A percentile compares a stretch with the other conserved stretches of the same genome.
These are phyloP conservation scores for Ochropacha duplaris DNA, from an alignment of 2,888 invertebrate species.

Conservation along the genomic window DNA sequence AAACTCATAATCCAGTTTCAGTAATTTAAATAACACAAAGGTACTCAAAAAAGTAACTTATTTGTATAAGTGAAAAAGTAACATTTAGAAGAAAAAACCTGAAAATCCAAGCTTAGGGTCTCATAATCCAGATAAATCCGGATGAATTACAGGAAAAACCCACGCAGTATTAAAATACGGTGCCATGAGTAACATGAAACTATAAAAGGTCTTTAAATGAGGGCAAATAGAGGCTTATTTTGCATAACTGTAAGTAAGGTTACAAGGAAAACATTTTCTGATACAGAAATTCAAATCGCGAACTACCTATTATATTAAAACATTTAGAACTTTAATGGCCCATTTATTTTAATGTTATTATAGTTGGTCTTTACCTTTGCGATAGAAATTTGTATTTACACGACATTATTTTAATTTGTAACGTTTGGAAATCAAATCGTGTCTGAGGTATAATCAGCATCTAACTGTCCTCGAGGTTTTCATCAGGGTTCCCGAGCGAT, in stretches of 20 bases:
- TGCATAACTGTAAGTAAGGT: background rate
- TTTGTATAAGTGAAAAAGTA: background rate
- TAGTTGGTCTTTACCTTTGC: background rate
- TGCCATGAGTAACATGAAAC: conserved; percentile 5
- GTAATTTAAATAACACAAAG: too few relatives aligned
- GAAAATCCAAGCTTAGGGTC: background rate
- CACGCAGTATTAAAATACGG: background rate
- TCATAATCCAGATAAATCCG: background rate
- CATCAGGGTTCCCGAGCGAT: too few relatives aligned
- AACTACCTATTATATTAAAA: background rate
- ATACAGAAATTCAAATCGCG: background rate
- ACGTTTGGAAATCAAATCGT: too few relatives aligned
- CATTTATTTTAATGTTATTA: background rate
- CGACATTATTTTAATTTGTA: background rate
- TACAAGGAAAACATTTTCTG: conserved; percentile 2
- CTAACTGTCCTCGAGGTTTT: too few relatives aligned
- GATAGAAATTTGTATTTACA: background rate
- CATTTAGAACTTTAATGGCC: background rate
- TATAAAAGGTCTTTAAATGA: background rate
- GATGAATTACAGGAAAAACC: background rate
- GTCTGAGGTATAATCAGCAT: too few relatives aligned
- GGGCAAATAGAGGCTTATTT: background rate
- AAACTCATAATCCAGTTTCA: background rate
- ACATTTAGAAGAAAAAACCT: background rate
- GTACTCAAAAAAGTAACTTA: too few relatives aligned